These are phyloP conservation scores for Lissocephala sabroskyi DNA, from an alignment of 2,888 invertebrate species.

Conservation along the genomic window DNA sequence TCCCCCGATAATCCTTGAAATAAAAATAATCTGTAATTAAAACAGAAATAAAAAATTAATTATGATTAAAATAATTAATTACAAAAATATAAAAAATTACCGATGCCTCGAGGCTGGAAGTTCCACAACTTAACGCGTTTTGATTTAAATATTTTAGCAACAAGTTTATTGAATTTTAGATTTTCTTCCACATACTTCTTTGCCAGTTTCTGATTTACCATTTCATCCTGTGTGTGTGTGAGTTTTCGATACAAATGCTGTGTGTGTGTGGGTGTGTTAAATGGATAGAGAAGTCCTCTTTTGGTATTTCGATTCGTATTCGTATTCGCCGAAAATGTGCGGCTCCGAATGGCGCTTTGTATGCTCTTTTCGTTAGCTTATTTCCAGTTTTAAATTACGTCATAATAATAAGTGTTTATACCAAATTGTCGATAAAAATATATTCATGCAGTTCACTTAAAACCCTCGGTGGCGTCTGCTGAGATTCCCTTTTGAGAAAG, in stretches of 20 bases:
- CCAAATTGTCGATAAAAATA: slow-evolving; percentile 39
- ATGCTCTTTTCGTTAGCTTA: too few relatives aligned
- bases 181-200: slow-evolving; percentile 52
- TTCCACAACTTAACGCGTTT: background rate
- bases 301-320: slow-evolving; percentile 11
- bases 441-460: slow-evolving; percentile 53
- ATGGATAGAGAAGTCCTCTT: too few relatives aligned
- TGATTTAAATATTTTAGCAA: slow-evolving; percentile 62
- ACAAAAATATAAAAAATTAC: too few relatives aligned
- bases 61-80: too few relatives aligned
- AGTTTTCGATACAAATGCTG: slow-evolving; percentile 62
- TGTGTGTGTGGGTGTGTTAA: too few relatives aligned
- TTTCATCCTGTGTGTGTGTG: slow-evolving; percentile 44
- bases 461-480: slow-evolving; percentile 42
- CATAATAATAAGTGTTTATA: slow-evolving; percentile 43
- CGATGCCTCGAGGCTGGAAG: too few relatives aligned
- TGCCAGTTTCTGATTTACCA: slow-evolving; percentile 42
- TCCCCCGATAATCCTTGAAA: too few relatives aligned
- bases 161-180: slow-evolving; percentile 69
- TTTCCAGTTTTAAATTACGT: slow-evolving; percentile 26
- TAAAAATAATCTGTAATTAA: too few relatives aligned
- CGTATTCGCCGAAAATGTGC: background rate
- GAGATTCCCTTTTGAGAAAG: too few relatives aligned
- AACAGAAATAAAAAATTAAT: too few relatives aligned
- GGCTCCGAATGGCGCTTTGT: background rate